Percentiles rank a stretch among this genome's conserved stretches.
These are phyloP conservation scores for Enhydra lutris DNA, from an alignment of 2,113 vertebrate species.

Conservation along the genomic window DNA sequence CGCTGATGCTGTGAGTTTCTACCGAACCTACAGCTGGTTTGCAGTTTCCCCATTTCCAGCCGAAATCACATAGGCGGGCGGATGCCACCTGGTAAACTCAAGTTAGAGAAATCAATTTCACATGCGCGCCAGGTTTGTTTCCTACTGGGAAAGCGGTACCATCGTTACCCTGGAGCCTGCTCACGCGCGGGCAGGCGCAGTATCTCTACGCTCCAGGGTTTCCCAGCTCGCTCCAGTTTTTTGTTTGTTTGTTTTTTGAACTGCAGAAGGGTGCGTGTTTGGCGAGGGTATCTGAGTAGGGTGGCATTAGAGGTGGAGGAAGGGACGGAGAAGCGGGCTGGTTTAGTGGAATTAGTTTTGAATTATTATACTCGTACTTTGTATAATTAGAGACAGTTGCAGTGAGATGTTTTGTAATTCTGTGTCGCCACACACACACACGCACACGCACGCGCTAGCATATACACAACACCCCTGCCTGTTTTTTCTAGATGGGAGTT, in stretches of 20 bases:
- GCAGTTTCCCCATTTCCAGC: constrained; percentile 25
- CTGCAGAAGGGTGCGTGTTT: neutral
- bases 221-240: neutral
- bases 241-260: neutral
- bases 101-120: constrained; percentile 52
- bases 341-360: constrained; percentile 34
- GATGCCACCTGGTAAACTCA: constrained; percentile 50
- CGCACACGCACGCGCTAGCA: neutral
- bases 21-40: constrained; percentile 15
- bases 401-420: constrained; percentile 31
- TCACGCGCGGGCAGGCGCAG: neutral
- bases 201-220: neutral
- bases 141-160: constrained; percentile 15
- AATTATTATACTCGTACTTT: constrained; percentile 48
- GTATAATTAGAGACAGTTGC: constrained; percentile 45
- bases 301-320: neutral
- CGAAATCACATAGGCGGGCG: neutral
- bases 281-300: neutral
- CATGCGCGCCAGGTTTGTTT: constrained; percentile 47
- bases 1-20: constrained; percentile 27
- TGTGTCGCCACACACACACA: neutral
- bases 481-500: constrained; percentile 54
- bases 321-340: neutral
- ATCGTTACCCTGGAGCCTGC: neutral
- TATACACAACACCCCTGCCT: neutral